Conservation (phyloP, 2,113 vertebrate genomes). For the Dipodomys spectabilis region DNA sequence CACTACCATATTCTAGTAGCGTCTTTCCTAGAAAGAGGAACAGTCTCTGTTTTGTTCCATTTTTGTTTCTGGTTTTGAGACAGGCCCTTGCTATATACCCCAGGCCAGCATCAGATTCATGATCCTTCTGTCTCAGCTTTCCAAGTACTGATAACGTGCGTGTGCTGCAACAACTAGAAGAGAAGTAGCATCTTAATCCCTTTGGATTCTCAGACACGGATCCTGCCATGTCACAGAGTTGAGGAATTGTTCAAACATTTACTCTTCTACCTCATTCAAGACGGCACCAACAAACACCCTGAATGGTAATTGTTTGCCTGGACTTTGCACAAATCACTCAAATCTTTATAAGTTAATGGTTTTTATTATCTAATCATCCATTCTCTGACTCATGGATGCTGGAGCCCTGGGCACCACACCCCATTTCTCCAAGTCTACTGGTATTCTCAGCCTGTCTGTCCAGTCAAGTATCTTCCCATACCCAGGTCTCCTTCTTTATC, state of each 20-base stretch:
- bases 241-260: neutral
- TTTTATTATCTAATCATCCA: conserved; percentile 33
- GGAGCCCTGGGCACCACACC: neutral
- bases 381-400: conserved; percentile 19
- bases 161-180: too few species aligned
- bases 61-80: too few species aligned
- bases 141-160: too few species aligned
- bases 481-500: neutral
- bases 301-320: neutral
- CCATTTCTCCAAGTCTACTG: neutral
- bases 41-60: neutral
- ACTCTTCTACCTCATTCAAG: neutral
- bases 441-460: neutral
- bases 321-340: neutral
- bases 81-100: too few species aligned
- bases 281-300: neutral
- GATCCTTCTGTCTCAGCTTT: too few species aligned
- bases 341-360: neutral
- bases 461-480: neutral
- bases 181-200: neutral
- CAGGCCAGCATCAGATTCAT: too few species aligned
- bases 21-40: neutral
- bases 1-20: neutral
- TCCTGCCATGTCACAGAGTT: neutral
- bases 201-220: neutral